phyloP scores from a whole-genome alignment of 2,888 invertebrate genomes.

The Atethmia centrago region DNA sequence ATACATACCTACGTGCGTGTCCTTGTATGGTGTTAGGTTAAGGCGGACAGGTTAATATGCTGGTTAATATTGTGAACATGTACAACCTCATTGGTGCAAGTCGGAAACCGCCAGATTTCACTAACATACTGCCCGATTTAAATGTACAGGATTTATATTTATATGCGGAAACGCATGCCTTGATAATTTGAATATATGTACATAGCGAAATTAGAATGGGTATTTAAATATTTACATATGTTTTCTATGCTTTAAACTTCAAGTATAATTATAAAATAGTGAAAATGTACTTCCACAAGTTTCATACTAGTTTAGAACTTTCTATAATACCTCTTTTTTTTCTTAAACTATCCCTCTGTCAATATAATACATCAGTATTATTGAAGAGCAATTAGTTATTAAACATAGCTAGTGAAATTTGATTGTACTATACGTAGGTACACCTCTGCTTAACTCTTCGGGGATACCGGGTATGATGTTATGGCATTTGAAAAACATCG shows the following conservation, averaged over 20 bases:
- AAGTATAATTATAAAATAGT: background rate
- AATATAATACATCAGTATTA: too few relatives aligned
- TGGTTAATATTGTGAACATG: slow-evolving; percentile 58
- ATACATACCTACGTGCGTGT: slow-evolving; percentile 15
- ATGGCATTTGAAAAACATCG: background rate
- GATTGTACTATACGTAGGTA: background rate
- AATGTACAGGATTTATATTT: slow-evolving; percentile 18
- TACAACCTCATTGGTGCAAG: slow-evolving; percentile 42
- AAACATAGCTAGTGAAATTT: too few relatives aligned
- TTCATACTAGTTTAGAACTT: background rate
- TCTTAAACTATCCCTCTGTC: too few relatives aligned
- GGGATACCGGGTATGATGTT: background rate
- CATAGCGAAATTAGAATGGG: background rate
- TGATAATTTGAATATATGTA: slow-evolving; percentile 25
- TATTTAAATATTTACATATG: slow-evolving; percentile 9
- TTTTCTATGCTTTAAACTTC: slow-evolving; percentile 2
- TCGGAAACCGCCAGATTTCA: slow-evolving; percentile 53
- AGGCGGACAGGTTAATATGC: slow-evolving; percentile 53
- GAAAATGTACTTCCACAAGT: background rate
- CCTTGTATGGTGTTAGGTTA: slow-evolving; percentile 47
- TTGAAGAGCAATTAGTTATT: too few relatives aligned
- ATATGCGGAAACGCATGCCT: slow-evolving; percentile 13
- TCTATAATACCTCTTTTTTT: too few relatives aligned
- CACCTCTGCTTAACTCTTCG: background rate
- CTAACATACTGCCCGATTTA: slow-evolving; percentile 57